Conservation (phyloP, 2,113 vertebrate species). For the Catharus minimus region DNA sequence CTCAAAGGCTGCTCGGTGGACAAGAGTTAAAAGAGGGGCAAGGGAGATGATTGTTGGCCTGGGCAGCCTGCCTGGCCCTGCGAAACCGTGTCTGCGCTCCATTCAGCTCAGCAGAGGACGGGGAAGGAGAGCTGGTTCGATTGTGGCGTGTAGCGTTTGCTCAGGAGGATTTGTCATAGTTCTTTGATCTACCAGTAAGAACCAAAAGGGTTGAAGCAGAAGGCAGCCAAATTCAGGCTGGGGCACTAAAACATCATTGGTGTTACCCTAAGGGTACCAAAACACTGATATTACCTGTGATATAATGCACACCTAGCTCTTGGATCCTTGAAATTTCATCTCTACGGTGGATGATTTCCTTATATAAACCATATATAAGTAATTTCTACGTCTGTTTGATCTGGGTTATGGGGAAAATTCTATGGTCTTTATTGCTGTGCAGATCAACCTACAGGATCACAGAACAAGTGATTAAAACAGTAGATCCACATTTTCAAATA, state of each 20-base stretch:
- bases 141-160: accelerated
- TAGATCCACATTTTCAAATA: not conserved
- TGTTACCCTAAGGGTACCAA: accelerated
- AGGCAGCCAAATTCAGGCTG: not conserved
- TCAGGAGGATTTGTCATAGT: not conserved
- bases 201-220: not conserved
- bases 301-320: not conserved
- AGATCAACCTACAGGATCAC: not conserved
- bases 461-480: not conserved
- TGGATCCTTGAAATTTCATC: not conserved
- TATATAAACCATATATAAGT: not conserved
- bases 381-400: not conserved
- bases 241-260: not conserved
- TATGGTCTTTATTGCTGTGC: not conserved
- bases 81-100: accelerated
- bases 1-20: accelerated
- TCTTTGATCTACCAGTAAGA: not conserved
- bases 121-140: not conserved
- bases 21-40: too few species aligned
- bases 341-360: not conserved
- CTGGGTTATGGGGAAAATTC: not conserved
- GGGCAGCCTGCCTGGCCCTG: accelerated
- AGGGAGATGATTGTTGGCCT: accelerated
- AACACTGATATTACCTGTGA: not conserved
- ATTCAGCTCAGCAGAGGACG: not conserved